Base-by-base conservation (phyloP, 2,113 vertebrate genomes). In the Istiophorus platypterus region DNA sequence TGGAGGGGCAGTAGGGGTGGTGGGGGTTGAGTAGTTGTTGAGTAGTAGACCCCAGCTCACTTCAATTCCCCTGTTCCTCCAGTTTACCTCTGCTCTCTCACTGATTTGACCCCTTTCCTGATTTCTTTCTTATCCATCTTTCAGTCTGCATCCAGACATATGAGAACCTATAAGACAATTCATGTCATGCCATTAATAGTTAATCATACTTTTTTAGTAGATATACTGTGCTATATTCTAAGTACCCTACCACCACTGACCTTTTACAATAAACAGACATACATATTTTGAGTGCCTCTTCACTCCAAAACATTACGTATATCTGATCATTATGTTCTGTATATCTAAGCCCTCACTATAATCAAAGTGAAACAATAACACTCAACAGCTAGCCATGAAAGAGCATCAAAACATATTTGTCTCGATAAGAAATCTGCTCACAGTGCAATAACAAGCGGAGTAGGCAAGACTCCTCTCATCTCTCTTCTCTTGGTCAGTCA, bases 11-110 rank as follows among this genome's bases (percentile, higher is more conserved):
- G 64, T 24, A 42, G 56, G 24, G 69, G 74, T 24, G 71, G 70
- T 45, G 65, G 66, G 64, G 75, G 82, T 26, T 75, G 72, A 67
- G 74, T 22, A 69, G 81, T 71, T 92, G 94, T 95, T 96, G 96
- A 97, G 96, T 95, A 96, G 95, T 94, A 91, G 96, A 96, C 95
- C 73, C 84, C 85, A 76, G 39, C 82, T 80, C 47, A 56, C 64
- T 65, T 45, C 39, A 29, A 61, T 24, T 26, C 31, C 45, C 31
- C 31, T 17, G 34, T 56, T 67, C 47, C 66, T 49, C 29, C 34
- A 63, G 61, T 84, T 84, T 84, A 76, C 82, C 72, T 74, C 20
- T 13, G 8, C 29, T n/a, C 49, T 64, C 62, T 49, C 61, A 31
- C 22, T 15, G 12, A 68, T 62, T 82, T 58, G 31, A 57, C 49